Evolutionary conservation across 2,797 vertebrate genomes (phyloP).

Genomic region (Enteromius fasciolatus): DNA sequence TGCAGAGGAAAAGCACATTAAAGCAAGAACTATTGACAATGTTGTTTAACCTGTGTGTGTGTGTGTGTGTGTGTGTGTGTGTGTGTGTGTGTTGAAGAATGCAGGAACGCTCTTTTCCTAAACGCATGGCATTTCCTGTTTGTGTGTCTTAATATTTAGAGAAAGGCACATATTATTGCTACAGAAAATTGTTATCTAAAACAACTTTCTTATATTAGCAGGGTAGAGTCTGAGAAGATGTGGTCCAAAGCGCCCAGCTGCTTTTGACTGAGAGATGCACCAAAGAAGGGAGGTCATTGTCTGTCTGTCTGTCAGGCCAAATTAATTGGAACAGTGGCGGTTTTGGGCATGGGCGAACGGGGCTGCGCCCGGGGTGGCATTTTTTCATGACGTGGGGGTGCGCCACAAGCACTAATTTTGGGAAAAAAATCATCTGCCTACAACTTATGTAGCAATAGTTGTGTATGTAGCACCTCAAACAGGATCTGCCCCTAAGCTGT

Average conservation of each 20-base stretch:
- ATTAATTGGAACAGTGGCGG: too few relatives aligned
- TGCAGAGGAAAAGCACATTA: conserved; percentile 71
- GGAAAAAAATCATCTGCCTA: too few relatives aligned
- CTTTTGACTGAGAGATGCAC: neutral
- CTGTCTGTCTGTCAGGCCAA: neutral
- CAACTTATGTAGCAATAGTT: too few relatives aligned
- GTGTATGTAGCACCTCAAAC: too few relatives aligned
- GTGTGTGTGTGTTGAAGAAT: conserved; percentile 23
- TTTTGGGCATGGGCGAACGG: too few relatives aligned
- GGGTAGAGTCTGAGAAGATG: neutral
- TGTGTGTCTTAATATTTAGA: conserved; percentile 25
- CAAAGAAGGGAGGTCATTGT: neutral
- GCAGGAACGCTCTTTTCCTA: neutral
- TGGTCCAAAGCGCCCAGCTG: neutral
- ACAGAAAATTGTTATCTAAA: neutral
- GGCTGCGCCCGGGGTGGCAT: too few relatives aligned
- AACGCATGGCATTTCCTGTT: conserved; percentile 23
- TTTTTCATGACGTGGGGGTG: too few relatives aligned
- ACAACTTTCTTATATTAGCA: neutral
- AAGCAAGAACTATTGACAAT: conserved; percentile 68
- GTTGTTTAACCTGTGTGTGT: conserved; percentile 66
- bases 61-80: conserved; percentile 25
- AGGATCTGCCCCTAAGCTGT: too few relatives aligned
- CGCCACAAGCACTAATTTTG: too few relatives aligned
- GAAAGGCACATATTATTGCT: neutral